Percentiles rank a stretch among this genome's conserved stretches.
These are phyloP conservation scores for Gymnothorax javanicus DNA, from an alignment of 2,797 vertebrate species.

Conservation along the genomic window DNA sequence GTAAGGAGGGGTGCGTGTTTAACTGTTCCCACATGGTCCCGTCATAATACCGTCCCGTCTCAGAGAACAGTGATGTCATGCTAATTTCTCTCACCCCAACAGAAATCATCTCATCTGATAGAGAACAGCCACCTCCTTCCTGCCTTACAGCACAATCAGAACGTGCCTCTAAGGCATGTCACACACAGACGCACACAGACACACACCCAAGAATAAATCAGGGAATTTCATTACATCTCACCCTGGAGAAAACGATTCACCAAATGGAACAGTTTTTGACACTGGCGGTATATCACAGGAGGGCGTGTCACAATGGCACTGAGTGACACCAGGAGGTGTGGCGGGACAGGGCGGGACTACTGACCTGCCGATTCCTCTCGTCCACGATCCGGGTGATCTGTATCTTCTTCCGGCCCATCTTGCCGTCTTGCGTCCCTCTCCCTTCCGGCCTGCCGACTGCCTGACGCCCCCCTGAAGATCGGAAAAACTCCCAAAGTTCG, in stretches of 20 bases:
- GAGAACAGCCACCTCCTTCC: neutral
- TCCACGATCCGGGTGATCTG: constrained; percentile 99
- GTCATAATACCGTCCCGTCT: too few relatives aligned
- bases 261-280: neutral
- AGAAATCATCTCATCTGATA: neutral
- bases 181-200: neutral
- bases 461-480: constrained; percentile 83
- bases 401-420: constrained; percentile 99
- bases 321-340: neutral
- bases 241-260: neutral
- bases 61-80: neutral
- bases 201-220: neutral
- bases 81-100: neutral
- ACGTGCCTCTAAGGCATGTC: neutral
- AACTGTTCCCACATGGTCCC: neutral
- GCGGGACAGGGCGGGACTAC: constrained; percentile 24
- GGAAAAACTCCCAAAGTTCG: constrained; percentile 77
- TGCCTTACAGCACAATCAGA: neutral
- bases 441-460: neutral
- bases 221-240: neutral
- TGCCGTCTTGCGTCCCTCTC: constrained; percentile 70
- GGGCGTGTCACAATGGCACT: neutral
- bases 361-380: constrained; percentile 98
- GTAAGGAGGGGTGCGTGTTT: neutral
- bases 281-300: neutral